Conservation (phyloP, 2,888 invertebrate genomes). For the Halictus ligatus region DNA sequence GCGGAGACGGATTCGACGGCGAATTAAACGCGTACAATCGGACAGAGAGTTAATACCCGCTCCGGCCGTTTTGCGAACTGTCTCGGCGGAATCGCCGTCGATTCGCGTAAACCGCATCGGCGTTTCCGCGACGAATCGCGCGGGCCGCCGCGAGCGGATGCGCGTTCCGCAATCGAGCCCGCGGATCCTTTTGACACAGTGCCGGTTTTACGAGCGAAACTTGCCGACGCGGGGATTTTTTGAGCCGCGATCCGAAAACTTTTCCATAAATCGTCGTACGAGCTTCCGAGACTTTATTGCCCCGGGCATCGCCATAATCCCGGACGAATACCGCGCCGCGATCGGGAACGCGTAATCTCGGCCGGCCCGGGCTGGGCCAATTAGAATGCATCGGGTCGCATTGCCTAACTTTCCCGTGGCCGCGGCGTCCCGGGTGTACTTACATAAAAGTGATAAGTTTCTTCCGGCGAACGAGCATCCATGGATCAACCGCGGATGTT, state of each 20-base stretch:
- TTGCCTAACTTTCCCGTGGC: constrained; percentile 54
- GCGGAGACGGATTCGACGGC: neutral
- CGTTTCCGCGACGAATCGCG: neutral
- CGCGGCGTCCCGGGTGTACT: constrained; percentile 30
- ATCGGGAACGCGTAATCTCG: constrained; percentile 53
- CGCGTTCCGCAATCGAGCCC: neutral
- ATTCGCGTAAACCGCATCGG: neutral
- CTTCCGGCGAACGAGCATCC: constrained; percentile 68
- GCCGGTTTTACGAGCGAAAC: constrained; percentile 21
- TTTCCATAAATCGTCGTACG: constrained; percentile 35
- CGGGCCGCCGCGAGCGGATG: too few species aligned
- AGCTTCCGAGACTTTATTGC: constrained; percentile 33
- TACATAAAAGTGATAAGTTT: constrained; percentile 64
- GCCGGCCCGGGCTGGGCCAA: constrained; percentile 47
- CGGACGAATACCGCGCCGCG: constrained; percentile 1
- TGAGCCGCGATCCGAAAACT: constrained; percentile 13
- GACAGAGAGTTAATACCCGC: too few species aligned
- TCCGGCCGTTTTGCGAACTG: neutral
- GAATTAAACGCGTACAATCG: too few species aligned
- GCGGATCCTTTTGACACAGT: constrained; percentile 17
- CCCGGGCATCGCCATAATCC: constrained; percentile 41
- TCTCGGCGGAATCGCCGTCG: neutral
- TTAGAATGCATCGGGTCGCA: constrained; percentile 59
- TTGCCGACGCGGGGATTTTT: neutral
- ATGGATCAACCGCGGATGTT: constrained; percentile 62